A percentile compares a stretch with the other conserved stretches of the same genome.
phyloP scores from a whole-genome alignment of 2,888 invertebrate species.

The Ommatoiulus sabulosus region DNA sequence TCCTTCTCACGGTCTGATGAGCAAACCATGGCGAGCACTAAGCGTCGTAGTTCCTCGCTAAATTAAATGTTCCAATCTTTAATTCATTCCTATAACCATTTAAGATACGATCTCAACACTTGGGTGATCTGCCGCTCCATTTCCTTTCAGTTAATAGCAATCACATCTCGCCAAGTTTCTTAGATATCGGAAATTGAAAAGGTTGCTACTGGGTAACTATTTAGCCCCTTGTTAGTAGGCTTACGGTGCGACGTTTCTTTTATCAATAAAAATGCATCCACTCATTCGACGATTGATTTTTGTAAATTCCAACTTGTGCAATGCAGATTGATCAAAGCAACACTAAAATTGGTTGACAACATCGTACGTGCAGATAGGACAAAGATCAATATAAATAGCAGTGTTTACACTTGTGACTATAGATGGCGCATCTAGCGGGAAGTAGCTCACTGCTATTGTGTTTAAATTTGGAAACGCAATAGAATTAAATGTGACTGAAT shows the following conservation, averaged over 20 bases:
- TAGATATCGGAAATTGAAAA: constrained; percentile 32
- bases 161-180: background rate
- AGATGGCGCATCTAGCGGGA: too few species aligned
- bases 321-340: too few species aligned
- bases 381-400: too few species aligned
- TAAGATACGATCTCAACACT: constrained; percentile 39
- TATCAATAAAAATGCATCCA: background rate
- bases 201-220: background rate
- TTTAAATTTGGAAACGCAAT: too few species aligned
- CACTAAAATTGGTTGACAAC: too few species aligned
- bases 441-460: too few species aligned
- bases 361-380: too few species aligned
- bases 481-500: too few species aligned
- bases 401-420: too few species aligned
- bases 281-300: background rate
- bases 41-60: background rate
- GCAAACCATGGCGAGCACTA: background rate
- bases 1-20: constrained; percentile 38
- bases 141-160: constrained; percentile 5
- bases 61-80: constrained; percentile 37
- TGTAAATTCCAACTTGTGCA: background rate
- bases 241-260: background rate
- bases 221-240: background rate
- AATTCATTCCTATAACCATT: constrained; percentile 30
- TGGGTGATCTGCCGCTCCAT: constrained; percentile 36